Evolutionary conservation across 1,140 invertebrate species (phyloP).

Genomic region (Ceratoteleas bidentatus): DNA sequence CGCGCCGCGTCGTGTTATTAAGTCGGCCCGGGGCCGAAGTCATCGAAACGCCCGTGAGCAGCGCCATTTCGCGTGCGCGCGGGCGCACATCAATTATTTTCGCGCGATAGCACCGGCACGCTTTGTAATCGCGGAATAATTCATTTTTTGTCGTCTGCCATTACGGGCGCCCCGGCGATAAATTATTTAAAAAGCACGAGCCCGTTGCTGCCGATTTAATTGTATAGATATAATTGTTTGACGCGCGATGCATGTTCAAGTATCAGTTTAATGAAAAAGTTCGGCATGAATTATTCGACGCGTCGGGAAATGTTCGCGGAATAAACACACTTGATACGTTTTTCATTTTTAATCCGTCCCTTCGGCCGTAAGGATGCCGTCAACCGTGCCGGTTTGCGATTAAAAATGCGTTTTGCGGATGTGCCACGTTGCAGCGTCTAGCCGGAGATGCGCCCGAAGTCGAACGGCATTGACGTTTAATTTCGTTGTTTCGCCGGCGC

Average conservation of each 20-base stretch:
- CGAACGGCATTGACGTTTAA: constrained; percentile 20
- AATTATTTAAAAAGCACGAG: constrained; percentile 56
- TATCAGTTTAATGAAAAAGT: constrained; percentile 60
- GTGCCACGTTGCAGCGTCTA: background rate
- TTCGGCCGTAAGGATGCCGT: background rate
- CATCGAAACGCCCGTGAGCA: too few relatives aligned
- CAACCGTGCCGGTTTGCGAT: background rate
- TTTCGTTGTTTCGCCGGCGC: constrained; percentile 15
- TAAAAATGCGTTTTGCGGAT: background rate
- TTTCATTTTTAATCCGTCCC: constrained; percentile 30
- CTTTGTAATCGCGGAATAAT: constrained; percentile 53
- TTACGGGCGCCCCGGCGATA: constrained; percentile 37
- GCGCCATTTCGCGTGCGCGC: too few relatives aligned
- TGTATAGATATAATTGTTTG: constrained; percentile 64
- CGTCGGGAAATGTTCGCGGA: constrained; percentile 41
- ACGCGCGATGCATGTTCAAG: constrained; percentile 59
- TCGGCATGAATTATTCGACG: constrained; percentile 59
- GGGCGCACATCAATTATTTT: constrained; percentile 37
- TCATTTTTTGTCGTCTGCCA: constrained; percentile 44
- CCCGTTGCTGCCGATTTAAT: constrained; percentile 57
- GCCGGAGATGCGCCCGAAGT: background rate
- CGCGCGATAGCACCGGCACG: constrained; percentile 13
- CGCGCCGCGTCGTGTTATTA: constrained; percentile 52
- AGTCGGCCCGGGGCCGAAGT: background rate
- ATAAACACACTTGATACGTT: constrained; percentile 44